Evolutionary conservation across 2,113 vertebrate species (phyloP).

Genomic region (Cnemophilus loriae): DNA sequence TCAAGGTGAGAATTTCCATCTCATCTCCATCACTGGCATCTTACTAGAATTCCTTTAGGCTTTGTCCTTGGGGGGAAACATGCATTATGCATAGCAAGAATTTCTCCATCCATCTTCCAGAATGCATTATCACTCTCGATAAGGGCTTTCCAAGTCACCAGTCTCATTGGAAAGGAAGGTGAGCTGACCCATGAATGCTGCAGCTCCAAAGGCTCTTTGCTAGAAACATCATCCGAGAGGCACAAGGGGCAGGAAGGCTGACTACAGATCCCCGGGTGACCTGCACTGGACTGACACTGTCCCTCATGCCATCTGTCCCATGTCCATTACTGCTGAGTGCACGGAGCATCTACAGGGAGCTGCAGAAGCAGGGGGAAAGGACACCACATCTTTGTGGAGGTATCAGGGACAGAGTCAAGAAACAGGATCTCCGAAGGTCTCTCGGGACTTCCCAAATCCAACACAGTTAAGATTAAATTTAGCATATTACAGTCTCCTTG

Average conservation of each 20-base stretch:
- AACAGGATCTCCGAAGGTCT: background rate
- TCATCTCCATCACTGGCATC: background rate
- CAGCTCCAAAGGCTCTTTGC: background rate
- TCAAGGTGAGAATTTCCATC: background rate
- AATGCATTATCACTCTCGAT: background rate
- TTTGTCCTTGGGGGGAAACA: background rate
- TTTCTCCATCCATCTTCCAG: conserved; percentile 7
- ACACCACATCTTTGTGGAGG: background rate
- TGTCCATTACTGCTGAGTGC: background rate
- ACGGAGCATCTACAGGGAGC: rapidly evolving
- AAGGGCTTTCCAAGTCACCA: background rate
- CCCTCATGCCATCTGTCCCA: background rate
- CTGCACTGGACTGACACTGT: background rate
- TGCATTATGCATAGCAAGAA: conserved; percentile 12
- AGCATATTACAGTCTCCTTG: background rate
- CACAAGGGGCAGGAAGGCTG: background rate
- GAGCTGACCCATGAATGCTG: background rate
- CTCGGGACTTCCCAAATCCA: background rate
- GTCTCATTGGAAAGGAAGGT: background rate
- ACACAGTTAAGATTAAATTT: background rate
- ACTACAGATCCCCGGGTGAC: background rate
- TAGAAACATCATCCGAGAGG: background rate
- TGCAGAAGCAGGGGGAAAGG: background rate
- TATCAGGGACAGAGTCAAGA: background rate
- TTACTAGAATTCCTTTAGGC: background rate